Conservation (phyloP, 1,140 invertebrate species). For the Brachionus plicatilis region DNA sequence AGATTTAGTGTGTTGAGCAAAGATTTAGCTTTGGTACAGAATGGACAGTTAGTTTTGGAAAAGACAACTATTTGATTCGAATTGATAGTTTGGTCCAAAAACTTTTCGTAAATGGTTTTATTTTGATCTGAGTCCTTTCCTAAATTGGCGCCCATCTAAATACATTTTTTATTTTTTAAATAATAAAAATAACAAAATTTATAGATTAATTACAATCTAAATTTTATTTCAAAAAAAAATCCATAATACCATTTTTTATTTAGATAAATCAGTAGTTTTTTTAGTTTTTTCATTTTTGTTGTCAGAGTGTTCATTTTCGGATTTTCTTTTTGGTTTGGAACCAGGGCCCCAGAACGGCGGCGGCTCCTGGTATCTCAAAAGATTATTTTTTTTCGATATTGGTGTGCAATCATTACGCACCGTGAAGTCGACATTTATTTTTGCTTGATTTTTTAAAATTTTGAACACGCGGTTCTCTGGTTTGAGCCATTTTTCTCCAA, state of each 20-base stretch:
- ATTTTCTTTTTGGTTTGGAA: slow-evolving; percentile 15
- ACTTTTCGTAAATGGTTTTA: slow-evolving; percentile 11
- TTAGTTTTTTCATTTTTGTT: not conserved
- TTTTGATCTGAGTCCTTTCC: not conserved
- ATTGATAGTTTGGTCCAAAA: not conserved
- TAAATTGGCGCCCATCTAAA: not conserved
- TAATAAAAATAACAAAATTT: not conserved
- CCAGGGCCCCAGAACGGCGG: slow-evolving; percentile 32
- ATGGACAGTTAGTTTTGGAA: slow-evolving; percentile 10
- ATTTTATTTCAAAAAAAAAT: not conserved
- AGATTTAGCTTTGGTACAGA: not conserved
- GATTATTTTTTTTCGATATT: slow-evolving; percentile 19
- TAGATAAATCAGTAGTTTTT: not conserved
- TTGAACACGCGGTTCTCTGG: not conserved
- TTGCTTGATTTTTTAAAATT: not conserved
- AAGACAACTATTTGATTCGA: slow-evolving; percentile 12
- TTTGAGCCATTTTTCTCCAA: slow-evolving; percentile 16
- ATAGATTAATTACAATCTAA: slow-evolving; percentile 33
- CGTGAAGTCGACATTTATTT: slow-evolving; percentile 26
- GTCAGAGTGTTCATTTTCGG: not conserved
- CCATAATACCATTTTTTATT: not conserved
- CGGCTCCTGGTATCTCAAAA: slow-evolving; percentile 26
- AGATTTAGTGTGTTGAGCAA: not conserved
- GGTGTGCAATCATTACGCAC: not conserved
- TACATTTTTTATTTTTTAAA: not conserved